Evolutionary conservation across 2,888 invertebrate genomes (phyloP), one percentile per base, ranked within the genome.

Genomic region (Platerodrilus igneus): DNA sequence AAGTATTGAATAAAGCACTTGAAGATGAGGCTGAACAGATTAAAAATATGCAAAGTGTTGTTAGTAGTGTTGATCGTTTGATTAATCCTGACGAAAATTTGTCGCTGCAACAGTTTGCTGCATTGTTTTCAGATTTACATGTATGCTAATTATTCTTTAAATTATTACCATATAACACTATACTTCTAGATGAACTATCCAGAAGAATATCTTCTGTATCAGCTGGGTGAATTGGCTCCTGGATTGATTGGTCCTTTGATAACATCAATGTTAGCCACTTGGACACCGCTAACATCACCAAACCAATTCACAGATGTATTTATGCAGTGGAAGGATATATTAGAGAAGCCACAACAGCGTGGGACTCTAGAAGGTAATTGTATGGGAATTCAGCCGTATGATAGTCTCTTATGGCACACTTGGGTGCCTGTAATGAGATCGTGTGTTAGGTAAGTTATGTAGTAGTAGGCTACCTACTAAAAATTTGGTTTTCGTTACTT

Each of bases 401-500:
- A 89, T 67, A 79, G 81, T 55, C 71, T 94, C 40, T 70, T 95
- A 51, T 93, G 93, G 92, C 87, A 90, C 60, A 82, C 86, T 45
- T 90, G 91, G 81, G 81, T 93, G 72, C 92, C 92, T n/a, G 75
- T 78, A 41, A 73, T 94, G 45, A 76, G 86, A 53, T 72, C 74
- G 22, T 81, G 83, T 25, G 77, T 84, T 50, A 76, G 79, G 85
- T 83, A 67, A 77, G 79, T 79, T 53, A n/a, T n/a, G n/a, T n/a
- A n/a, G n/a, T n/a, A n/a, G n/a, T n/a, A n/a, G n/a, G n/a, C n/a
- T n/a, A n/a, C n/a, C n/a, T n/a, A n/a, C n/a, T n/a, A n/a, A n/a
- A n/a, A n/a, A n/a, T n/a, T n/a, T n/a, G n/a, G n/a, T n/a, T n/a
- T n/a, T n/a, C n/a, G n/a, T n/a, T n/a, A n/a, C n/a, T n/a, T n/a